Evolutionary conservation across 2,888 invertebrate genomes (phyloP), one percentile per base, ranked within the genome.

Genomic region (Eupeodes latifasciatus): DNA sequence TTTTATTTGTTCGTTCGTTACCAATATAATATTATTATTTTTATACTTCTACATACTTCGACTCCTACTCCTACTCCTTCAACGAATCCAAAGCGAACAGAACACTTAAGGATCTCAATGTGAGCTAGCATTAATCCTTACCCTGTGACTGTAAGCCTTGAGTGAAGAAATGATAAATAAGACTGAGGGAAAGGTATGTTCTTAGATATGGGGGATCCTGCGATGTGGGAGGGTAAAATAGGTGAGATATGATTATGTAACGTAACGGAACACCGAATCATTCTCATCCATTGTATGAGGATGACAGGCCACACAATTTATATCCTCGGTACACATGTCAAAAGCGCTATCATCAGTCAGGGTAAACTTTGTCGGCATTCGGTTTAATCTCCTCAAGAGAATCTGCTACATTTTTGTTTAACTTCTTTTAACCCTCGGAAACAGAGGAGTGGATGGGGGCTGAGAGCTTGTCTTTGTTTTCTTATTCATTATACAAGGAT

Each of bases 271-370:
- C 59, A 76, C 53, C 55, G 44, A 81, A 78, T 82, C 82, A 79
- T 82, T 77, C 57, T 53, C 72, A 72, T 76, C 64, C 71, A 81
- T 76, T 75, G 76, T 72, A 49, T 55, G 55, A 61, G 40, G 77
- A 67, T 85, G 85, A 85, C 72, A 77, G 72, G 77, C 40, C 67
- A 74, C 67, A 81, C 61, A 62, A 55, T 78, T 74, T 64, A 40
- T 74, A 40, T 74, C 78, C 62, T 55, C 27, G 67, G 75, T 75
- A 72, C 72, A 69, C 69, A 82, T 75, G 74, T 82, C 82, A 64
- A 55, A 62, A 74, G 85, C 57, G 44, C 82, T 78, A 78, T 82
- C 82, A 86, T 86, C 85, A 78, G 85, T 86, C 67, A 75, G 78
- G 82, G 62, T 69, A 86, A 86, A 86, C 69, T 85, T 85, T 85